Evolutionary conservation across 2,113 vertebrate species (phyloP), one percentile per base, ranked within the genome.

Genomic region (Hylia prasina): DNA sequence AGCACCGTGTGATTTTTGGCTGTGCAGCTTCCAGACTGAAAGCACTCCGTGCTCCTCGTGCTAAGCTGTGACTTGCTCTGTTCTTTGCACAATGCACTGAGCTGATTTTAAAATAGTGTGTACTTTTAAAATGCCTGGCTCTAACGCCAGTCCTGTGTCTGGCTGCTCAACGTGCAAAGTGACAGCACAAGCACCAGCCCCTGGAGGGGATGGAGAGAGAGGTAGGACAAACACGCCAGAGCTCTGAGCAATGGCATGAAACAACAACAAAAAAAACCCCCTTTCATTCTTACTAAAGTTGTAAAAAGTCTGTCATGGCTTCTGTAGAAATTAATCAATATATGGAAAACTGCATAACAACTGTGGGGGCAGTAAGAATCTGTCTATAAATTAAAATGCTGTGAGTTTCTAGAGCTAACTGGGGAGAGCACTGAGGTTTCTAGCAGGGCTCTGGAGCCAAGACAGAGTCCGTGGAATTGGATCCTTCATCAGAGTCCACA

Each of bases 21-120:
- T 21, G 13, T 2, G 48, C 28, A 10, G 40, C 28, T 72, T 48
- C 53, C 88, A 64, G 37, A 5, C 45, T 18, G 87, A 65, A 23
- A 85, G n/a, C 48, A 0, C 37, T 39, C 19, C 0, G 4, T 5
- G 60, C 24, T 73, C 57, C 21, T 51, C 0, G 0, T 42, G 82
- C 65, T 44, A 3, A 75, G 31, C 40, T 13, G 18, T 5, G 63
- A 0, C 11, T 65, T n/a, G 22, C 28, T 4, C 42, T 18, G 17
- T 2, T 89, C 37, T 33, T 45, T 58, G 54, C 42, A 61, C 39
- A n/a, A 2, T 0, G 4, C 27, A 21, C 15, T 7, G 21, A 60
- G 48, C 28, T 30, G n/a, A 78, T 51, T 45, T n/a, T 58, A 37
- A 89, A 81, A 78, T 30, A 30, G 2, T 30, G 33, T 13, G 30